A percentile compares a stretch with the other conserved stretches of the same genome.
These are phyloP conservation scores for Notocelia uddmanniana DNA, from an alignment of 2,888 invertebrate species.

Conservation along the genomic window DNA sequence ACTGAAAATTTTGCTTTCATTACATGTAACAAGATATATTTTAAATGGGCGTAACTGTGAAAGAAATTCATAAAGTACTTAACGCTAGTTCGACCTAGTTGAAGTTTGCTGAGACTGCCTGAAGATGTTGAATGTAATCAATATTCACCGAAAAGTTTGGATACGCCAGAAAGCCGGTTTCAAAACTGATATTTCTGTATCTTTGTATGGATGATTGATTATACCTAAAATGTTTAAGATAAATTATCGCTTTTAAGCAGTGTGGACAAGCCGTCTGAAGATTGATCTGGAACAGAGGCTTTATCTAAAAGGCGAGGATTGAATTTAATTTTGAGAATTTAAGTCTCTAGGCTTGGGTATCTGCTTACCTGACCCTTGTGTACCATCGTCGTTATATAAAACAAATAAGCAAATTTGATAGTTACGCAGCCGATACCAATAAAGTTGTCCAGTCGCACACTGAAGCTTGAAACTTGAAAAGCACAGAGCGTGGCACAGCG, in stretches of 20 bases:
- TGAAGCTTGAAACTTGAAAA: too few relatives aligned
- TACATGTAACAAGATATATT: not conserved
- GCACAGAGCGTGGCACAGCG: too few relatives aligned
- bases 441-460: too few relatives aligned
- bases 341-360: too few relatives aligned
- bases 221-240: not conserved
- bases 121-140: constrained; percentile 7
- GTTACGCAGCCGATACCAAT: too few relatives aligned
- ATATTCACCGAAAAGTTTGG: constrained; percentile 24
- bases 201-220: constrained; percentile 8
- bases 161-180: constrained; percentile 6
- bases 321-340: too few relatives aligned
- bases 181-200: constrained; percentile 5
- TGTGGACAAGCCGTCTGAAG: not conserved
- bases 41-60: not conserved
- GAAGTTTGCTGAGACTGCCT: constrained; percentile 7
- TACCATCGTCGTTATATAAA: too few relatives aligned
- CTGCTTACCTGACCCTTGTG: too few relatives aligned
- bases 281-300: not conserved
- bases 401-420: too few relatives aligned
- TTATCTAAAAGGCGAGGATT: too few relatives aligned
- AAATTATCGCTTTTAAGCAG: not conserved
- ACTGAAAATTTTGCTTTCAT: not conserved
- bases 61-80: not conserved
- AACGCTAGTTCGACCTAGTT: not conserved